Conservation (phyloP, 2,113 vertebrate genomes). For the Notothenia rossii region DNA sequence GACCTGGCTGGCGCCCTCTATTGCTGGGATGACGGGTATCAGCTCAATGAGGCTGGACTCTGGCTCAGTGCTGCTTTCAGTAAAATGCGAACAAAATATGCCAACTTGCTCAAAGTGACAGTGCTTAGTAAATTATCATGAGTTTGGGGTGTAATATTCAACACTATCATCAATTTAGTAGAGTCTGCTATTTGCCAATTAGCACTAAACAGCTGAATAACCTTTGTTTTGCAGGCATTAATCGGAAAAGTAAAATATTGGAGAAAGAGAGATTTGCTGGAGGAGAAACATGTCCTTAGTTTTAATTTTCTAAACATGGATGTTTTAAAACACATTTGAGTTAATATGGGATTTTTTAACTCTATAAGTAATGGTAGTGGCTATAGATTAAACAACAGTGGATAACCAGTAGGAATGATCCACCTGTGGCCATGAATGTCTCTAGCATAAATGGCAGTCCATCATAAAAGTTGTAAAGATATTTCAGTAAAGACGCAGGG, state of each 20-base stretch:
- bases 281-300: too few relatives aligned
- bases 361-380: neutral
- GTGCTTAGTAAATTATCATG: neutral
- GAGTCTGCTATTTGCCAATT: neutral
- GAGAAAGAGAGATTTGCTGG: neutral
- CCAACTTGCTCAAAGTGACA: neutral
- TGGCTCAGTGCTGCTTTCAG: neutral
- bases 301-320: too few relatives aligned
- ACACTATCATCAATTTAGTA: neutral
- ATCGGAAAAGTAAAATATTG: neutral
- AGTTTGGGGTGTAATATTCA: neutral
- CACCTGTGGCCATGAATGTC: neutral
- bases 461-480: too few relatives aligned
- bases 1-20: neutral
- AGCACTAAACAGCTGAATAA: neutral
- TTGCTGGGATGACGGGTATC: neutral
- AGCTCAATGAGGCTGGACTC: neutral
- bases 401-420: neutral
- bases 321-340: too few relatives aligned
- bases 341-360: too few relatives aligned
- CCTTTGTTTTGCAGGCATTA: neutral
- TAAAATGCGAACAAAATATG: neutral
- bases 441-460: too few relatives aligned
- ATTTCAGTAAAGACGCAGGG: too few relatives aligned
- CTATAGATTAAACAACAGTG: neutral